Evolutionary conservation across 2,113 vertebrate species (phyloP).

Genomic region (Ahaetulla prasina): DNA sequence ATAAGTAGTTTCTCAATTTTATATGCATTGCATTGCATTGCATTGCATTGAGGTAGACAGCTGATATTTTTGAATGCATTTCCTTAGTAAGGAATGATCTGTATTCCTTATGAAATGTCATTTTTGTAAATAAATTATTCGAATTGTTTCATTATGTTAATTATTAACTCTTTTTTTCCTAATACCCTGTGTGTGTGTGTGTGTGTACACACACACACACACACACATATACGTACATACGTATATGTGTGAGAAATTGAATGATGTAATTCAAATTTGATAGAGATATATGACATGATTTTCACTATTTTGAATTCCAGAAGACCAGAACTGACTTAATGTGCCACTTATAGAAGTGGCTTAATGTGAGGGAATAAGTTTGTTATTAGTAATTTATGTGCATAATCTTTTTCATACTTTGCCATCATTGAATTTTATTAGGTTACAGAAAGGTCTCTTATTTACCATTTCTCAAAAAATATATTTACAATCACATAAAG

Average conservation of each 20-base stretch:
- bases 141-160: neutral
- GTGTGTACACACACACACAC: too few species aligned
- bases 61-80: neutral
- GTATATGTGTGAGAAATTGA: conserved; percentile 23
- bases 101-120: neutral
- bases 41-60: neutral
- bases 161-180: neutral
- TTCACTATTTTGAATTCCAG: neutral
- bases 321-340: too few species aligned
- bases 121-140: neutral
- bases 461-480: conserved; percentile 13
- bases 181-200: neutral
- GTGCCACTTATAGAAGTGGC: neutral
- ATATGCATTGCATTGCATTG: neutral
- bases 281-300: conserved; percentile 39
- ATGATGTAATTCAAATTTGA: conserved; percentile 48
- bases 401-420: neutral
- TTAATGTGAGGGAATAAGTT: conserved; percentile 12
- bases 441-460: neutral
- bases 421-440: conserved; percentile 30
- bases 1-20: neutral
- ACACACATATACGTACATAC: neutral
- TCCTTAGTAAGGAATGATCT: neutral
- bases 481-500: neutral
- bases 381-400: neutral